Base-by-base conservation (phyloP, 2,113 vertebrate genomes). In the Gnathonemus echidnorhynchus region DNA sequence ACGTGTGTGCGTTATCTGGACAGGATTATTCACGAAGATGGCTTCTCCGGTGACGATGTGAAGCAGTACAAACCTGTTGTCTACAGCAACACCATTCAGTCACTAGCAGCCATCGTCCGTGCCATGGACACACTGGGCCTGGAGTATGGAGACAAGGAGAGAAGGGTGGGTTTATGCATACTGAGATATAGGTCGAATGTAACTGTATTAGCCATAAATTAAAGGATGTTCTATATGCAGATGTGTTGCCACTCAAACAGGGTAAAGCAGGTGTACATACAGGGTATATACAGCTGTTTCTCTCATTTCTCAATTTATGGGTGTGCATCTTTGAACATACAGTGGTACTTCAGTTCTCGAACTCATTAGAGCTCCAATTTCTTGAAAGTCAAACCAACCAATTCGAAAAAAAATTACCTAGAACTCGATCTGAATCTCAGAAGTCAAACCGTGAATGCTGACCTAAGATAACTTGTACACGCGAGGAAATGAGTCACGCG, bases 21-120 rank as follows among this genome's bases (percentile, higher is more conserved):
- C 90, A 99, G 98, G 96, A 99, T 99, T 95, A 99, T 99, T 95
- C 98, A 99, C 0, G 98, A 99, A 95, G 98, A 99, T 80, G 98
- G 98, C 91, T 99, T 99, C 96, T 99, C 98, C 35, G 98, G 98
- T 11, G 98, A 99, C 91, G 98, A 99, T 0, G 98, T 99, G 93
- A 99, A 99, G 95, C 98, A 99, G 97, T 99, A 99, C 96, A 99
- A 99, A 96, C 98, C 98, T 39, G 98, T 99, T 53, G 98, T 99
- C 94, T 99, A 98, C 96, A 99, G 98, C 97, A 99, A 99, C 98
- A 99, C 98, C 92, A 99, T 99, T 93, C 98, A 99, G 91, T 99
- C 98, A 0, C 96, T 99, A 97, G 98, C 98, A 56, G 98, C 98
- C 91, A 99, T 99, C 45, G 98, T 99, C 92, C 98, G 98, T 90